Evolutionary conservation across 1,140 invertebrate genomes (phyloP).

Genomic region (Dermatophagoides farinae): DNA sequence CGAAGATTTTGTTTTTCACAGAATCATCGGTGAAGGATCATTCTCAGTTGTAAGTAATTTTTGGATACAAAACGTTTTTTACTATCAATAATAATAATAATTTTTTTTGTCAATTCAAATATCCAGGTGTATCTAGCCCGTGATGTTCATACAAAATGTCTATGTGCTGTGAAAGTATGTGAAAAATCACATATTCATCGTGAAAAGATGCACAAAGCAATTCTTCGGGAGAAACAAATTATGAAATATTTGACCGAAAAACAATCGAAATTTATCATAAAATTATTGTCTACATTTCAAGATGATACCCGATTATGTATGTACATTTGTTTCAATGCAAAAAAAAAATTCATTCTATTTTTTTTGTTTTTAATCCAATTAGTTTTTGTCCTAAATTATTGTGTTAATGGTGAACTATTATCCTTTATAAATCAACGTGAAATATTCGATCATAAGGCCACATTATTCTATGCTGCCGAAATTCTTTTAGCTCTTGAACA

Average conservation of each 20-base stretch:
- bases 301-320: slow-evolving; percentile 65
- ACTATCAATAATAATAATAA: no score
- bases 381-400: slow-evolving; percentile 89
- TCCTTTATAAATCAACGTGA: slow-evolving; percentile 75
- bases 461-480: slow-evolving; percentile 82
- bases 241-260: slow-evolving; percentile 47
- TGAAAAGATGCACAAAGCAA: slow-evolving; percentile 78
- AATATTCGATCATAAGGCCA: slow-evolving; percentile 67
- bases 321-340: neutral
- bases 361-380: slow-evolving; percentile 10
- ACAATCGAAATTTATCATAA: slow-evolving; percentile 58
- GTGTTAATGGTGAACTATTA: slow-evolving; percentile 78
- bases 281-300: slow-evolving; percentile 89
- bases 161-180: slow-evolving; percentile 93
- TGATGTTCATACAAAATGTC: slow-evolving; percentile 63
- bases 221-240: slow-evolving; percentile 77
- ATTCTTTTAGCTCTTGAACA: slow-evolving; percentile 75
- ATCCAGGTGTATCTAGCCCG: slow-evolving; percentile 63
- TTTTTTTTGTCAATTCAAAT: neutral
- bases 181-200: slow-evolving; percentile 75
- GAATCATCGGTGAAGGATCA: slow-evolving; percentile 84
- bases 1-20: slow-evolving; percentile 84
- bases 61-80: neutral
- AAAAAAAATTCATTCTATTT: neutral
- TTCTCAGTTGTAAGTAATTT: slow-evolving; percentile 57